These are phyloP conservation scores for Latrodectus geometricus DNA, from an alignment of 1,140 invertebrate species.

Conservation along the genomic window DNA sequence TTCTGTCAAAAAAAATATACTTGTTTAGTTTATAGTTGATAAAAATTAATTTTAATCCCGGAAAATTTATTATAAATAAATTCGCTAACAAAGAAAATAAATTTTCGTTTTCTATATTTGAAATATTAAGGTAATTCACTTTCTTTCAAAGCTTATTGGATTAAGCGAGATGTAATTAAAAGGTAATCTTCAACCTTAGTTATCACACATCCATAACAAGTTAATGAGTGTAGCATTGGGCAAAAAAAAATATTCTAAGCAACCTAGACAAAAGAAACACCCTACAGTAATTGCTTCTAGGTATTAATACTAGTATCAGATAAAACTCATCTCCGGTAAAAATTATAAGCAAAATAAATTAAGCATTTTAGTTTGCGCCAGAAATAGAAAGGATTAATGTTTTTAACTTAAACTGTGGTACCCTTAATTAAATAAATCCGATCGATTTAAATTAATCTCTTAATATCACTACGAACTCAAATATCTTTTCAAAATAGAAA, in stretches of 20 bases:
- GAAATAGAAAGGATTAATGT: slow-evolving; percentile 34
- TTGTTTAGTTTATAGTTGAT: neutral
- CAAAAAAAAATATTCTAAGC: slow-evolving; percentile 10
- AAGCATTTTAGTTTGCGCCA: neutral
- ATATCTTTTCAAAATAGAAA: slow-evolving; percentile 4
- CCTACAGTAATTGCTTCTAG: slow-evolving; percentile 1
- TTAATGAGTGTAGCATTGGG: slow-evolving; percentile 16
- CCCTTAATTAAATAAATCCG: slow-evolving; percentile 58
- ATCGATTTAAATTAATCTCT: slow-evolving; percentile 55
- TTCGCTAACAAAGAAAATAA: too few relatives aligned
- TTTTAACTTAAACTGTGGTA: slow-evolving; percentile 35
- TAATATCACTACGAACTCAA: slow-evolving; percentile 17
- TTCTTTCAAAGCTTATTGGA: slow-evolving; percentile 3
- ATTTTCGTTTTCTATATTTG: too few relatives aligned
- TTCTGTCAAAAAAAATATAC: neutral
- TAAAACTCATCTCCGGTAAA: neutral
- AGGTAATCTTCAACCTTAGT: slow-evolving; percentile 11
- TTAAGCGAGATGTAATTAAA: slow-evolving; percentile 33
- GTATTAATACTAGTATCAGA: neutral
- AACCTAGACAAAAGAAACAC: slow-evolving; percentile 2
- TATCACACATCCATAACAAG: slow-evolving; percentile 39
- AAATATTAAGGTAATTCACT: neutral
- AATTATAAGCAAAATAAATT: slow-evolving; percentile 36
- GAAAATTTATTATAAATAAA: neutral
- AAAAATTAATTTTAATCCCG: neutral